phyloP scores from a whole-genome alignment of 2,888 invertebrate genomes.

The Acanthopleura granulata region DNA sequence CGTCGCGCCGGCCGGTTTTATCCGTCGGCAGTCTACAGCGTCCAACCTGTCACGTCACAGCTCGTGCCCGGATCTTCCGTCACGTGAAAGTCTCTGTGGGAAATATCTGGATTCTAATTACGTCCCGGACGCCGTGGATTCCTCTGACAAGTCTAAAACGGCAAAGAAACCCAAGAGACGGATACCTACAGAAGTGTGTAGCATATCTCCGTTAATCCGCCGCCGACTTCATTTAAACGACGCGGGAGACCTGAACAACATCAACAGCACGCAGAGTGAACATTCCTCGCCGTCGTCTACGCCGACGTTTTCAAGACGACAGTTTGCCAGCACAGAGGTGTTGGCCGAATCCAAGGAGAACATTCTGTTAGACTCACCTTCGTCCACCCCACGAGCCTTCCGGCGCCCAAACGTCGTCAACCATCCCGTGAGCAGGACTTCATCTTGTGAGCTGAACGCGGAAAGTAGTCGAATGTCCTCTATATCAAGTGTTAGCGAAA shows the following conservation, averaged over 20 bases:
- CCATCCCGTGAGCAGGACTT: conserved; percentile 17
- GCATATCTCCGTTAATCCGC: conserved; percentile 5
- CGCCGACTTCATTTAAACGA: conserved; percentile 3
- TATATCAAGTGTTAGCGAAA: conserved; percentile 15
- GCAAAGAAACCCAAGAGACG: background rate
- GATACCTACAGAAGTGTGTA: background rate
- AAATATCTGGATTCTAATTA: background rate
- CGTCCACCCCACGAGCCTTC: conserved; percentile 6
- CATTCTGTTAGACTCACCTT: conserved; percentile 8
- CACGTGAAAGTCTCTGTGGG: background rate
- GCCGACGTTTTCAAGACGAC: conserved; percentile 11
- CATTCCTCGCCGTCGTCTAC: background rate
- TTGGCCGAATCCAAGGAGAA: conserved; percentile 9
- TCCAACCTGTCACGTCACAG: conserved; percentile 17
- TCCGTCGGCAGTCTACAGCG: conserved; percentile 13
- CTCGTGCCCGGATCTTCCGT: conserved; percentile 18
- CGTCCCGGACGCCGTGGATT: background rate
- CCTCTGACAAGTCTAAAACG: background rate
- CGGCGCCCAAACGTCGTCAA: background rate
- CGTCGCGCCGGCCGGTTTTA: background rate
- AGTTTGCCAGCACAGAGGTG: conserved; percentile 8
- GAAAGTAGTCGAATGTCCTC: conserved; percentile 20
- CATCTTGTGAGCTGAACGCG: conserved; percentile 15
- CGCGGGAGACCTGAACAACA: background rate
- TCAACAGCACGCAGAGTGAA: conserved; percentile 3